Percentiles rank a stretch among this genome's conserved stretches.
phyloP scores from a whole-genome alignment of 2,888 invertebrate genomes.

The Hirtodrosophila histrioides region DNA sequence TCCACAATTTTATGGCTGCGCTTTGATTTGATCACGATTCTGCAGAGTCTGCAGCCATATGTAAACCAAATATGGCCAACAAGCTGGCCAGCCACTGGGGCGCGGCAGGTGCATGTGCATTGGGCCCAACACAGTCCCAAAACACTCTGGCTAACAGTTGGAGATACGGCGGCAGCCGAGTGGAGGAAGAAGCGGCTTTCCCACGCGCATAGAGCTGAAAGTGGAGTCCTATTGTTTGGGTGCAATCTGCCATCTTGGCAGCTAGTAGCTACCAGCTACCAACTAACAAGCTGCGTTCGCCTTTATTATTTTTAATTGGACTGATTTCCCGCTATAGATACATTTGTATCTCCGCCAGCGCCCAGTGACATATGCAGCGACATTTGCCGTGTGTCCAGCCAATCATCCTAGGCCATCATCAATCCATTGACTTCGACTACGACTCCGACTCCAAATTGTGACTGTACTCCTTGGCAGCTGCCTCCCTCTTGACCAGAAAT shows the following conservation, averaged over 20 bases:
- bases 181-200: slow-evolving; percentile 39
- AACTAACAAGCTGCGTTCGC: slow-evolving; percentile 71
- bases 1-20: slow-evolving; percentile 70
- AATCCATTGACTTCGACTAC: slow-evolving; percentile 33
- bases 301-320: slow-evolving; percentile 79
- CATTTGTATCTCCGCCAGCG: slow-evolving; percentile 70
- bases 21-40: slow-evolving; percentile 75
- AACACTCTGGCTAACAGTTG: slow-evolving; percentile 12
- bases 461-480: slow-evolving; percentile 29
- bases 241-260: slow-evolving; percentile 75
- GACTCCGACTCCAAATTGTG: slow-evolving; percentile 5
- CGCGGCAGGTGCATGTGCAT: slow-evolving; percentile 43
- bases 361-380: slow-evolving; percentile 66
- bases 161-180: background rate
- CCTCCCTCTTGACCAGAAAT: slow-evolving; percentile 53
- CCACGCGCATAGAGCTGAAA: slow-evolving; percentile 55
- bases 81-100: slow-evolving; percentile 29
- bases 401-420: slow-evolving; percentile 75
- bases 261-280: slow-evolving; percentile 13
- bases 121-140: slow-evolving; percentile 9
- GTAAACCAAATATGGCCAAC: slow-evolving; percentile 41
- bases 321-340: slow-evolving; percentile 76
- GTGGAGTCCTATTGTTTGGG: slow-evolving; percentile 65
- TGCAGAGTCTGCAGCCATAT: slow-evolving; percentile 37
- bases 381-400: slow-evolving; percentile 38